phyloP scores from a whole-genome alignment of 1,140 invertebrate species.

The Drosophila pseudoananassae region DNA sequence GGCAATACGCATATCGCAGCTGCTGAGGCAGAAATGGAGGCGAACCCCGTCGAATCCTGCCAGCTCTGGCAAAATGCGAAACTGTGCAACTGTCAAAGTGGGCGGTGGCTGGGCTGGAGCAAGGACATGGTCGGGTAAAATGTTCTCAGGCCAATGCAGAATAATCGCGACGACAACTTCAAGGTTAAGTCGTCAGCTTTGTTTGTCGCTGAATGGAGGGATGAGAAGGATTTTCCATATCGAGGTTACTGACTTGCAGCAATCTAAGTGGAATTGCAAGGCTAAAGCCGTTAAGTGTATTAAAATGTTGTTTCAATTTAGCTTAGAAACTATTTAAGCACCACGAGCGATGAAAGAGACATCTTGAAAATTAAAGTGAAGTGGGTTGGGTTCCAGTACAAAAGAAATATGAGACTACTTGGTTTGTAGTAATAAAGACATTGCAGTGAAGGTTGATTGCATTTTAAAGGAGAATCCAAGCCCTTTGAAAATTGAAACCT shows the following conservation, averaged over 20 bases:
- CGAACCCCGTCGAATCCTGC: slow-evolving; percentile 12
- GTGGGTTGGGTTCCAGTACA: background rate
- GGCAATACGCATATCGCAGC: slow-evolving; percentile 66
- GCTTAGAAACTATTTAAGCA: slow-evolving; percentile 27
- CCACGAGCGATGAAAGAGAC: slow-evolving; percentile 22
- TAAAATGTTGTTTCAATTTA: slow-evolving; percentile 49
- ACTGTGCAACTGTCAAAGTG: slow-evolving; percentile 2
- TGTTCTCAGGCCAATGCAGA: slow-evolving; percentile 31
- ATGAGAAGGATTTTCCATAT: slow-evolving; percentile 34
- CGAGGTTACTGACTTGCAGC: slow-evolving; percentile 35
- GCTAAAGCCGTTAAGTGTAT: slow-evolving; percentile 48
- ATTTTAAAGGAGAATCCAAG: background rate
- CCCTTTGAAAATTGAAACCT: background rate
- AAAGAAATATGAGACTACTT: too few relatives aligned
- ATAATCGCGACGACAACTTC: slow-evolving; percentile 56
- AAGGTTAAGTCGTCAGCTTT: slow-evolving; percentile 66
- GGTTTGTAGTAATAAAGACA: too few relatives aligned
- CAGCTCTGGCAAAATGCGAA: slow-evolving; percentile 1
- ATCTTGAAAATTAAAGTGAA: slow-evolving; percentile 35
- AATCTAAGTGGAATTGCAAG: slow-evolving; percentile 40
- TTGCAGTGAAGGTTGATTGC: background rate
- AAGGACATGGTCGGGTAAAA: slow-evolving; percentile 1
- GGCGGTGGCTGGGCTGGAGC: background rate
- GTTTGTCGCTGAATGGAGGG: slow-evolving; percentile 17
- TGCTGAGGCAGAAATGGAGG: slow-evolving; percentile 29